Percentiles rank a stretch among this genome's conserved stretches.
These are phyloP conservation scores for Vultur gryphus DNA, from an alignment of 2,797 vertebrate genomes.

Conservation along the genomic window DNA sequence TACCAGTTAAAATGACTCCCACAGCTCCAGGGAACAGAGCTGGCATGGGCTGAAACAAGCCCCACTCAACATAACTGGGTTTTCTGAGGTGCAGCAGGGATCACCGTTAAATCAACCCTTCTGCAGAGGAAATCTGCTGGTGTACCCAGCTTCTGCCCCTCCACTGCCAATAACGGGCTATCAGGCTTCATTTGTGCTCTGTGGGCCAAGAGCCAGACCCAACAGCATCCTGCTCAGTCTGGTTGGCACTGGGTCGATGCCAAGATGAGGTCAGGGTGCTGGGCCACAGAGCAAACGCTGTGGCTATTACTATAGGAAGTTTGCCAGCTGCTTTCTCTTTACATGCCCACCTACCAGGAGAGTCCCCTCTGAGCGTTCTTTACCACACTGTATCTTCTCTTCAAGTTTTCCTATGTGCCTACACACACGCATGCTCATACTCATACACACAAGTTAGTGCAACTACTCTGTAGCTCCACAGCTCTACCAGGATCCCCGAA, in stretches of 20 bases:
- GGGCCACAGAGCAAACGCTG: background rate
- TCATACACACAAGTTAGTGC: too few species aligned
- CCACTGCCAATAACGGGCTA: background rate
- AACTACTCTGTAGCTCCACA: background rate
- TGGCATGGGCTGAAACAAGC: background rate
- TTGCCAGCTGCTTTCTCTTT: constrained; percentile 8
- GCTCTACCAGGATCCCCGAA: background rate
- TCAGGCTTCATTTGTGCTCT: background rate
- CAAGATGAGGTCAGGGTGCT: constrained; percentile 31
- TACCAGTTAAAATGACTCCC: background rate
- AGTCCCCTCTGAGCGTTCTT: background rate
- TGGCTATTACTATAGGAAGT: background rate
- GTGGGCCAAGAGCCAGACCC: background rate
- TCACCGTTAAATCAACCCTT: background rate
- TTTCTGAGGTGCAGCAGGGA: background rate
- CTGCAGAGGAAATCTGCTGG: background rate
- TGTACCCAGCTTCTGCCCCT: background rate
- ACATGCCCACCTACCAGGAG: background rate
- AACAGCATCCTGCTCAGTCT: background rate
- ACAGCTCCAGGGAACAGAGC: background rate
- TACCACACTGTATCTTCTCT: background rate
- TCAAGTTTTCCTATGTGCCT: background rate
- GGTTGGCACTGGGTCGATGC: background rate
- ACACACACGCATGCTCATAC: background rate
- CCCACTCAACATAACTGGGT: background rate